A percentile compares a stretch with the other conserved stretches of the same genome.
These are phyloP conservation scores for Mystacides longicornis DNA, from an alignment of 2,888 invertebrate species.

Conservation along the genomic window DNA sequence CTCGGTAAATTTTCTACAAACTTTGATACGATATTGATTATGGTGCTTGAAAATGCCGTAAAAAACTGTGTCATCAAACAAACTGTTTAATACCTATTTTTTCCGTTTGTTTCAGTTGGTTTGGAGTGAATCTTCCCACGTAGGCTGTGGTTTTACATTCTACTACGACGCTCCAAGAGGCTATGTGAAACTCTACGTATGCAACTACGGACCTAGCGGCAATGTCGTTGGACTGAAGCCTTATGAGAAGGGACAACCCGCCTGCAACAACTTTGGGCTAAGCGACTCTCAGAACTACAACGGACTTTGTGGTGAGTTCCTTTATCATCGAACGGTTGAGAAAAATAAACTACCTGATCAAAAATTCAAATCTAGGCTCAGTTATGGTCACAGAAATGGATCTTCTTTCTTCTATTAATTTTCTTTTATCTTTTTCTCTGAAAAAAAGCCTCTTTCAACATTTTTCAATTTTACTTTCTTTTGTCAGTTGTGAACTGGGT, in stretches of 20 bases:
- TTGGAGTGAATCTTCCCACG: slow-evolving; percentile 77
- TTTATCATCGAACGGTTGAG: background rate
- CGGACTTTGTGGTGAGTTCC: slow-evolving; percentile 67
- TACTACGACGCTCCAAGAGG: slow-evolving; percentile 67
- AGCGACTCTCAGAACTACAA: slow-evolving; percentile 63
- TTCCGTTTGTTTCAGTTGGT: slow-evolving; percentile 56
- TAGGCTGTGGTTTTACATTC: slow-evolving; percentile 83
- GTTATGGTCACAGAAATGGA: no score
- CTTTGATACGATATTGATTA: no score
- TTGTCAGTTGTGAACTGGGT: no score
- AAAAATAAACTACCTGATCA: background rate
- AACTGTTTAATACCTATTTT: no score
- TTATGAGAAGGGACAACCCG: slow-evolving; percentile 67
- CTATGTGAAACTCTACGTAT: slow-evolving; percentile 76
- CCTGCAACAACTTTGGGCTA: slow-evolving; percentile 63
- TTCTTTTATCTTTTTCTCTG: no score
- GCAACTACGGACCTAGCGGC: slow-evolving; percentile 79
- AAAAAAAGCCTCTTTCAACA: no score
- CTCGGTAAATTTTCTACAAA: no score
- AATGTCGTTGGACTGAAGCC: slow-evolving; percentile 70
- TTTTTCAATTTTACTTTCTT: no score
- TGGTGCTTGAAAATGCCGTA: no score
- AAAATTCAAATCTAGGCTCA: no score
- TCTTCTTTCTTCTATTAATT: no score
- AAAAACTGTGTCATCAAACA: no score